These are phyloP conservation scores for Prosopocoilus inquinatus DNA, from an alignment of 2,888 invertebrate genomes.

Conservation along the genomic window DNA sequence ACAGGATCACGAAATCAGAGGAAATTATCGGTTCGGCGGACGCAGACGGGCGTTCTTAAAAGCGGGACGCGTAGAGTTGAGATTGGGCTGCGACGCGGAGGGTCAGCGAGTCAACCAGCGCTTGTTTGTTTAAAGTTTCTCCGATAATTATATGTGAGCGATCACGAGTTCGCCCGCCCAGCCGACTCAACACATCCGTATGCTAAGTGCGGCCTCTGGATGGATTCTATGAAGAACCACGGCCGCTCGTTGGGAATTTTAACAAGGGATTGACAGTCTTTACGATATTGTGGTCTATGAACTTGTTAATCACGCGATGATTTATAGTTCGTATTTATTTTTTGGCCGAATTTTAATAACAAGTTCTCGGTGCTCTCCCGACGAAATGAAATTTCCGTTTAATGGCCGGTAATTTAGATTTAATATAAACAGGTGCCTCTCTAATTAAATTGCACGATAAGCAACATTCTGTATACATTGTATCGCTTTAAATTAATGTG, in stretches of 20 bases:
- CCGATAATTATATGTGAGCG: constrained; percentile 50
- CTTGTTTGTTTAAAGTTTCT: constrained; percentile 51
- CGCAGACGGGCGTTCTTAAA: constrained; percentile 5
- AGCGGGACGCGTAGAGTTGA: constrained; percentile 32
- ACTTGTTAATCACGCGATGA: constrained; percentile 3
- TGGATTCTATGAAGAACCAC: constrained; percentile 7
- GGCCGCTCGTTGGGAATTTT: constrained; percentile 24
- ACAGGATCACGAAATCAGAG: constrained; percentile 41
- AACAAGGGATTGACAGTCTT: constrained; percentile 19
- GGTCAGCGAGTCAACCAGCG: constrained; percentile 48
- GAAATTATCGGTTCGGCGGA: constrained; percentile 38
- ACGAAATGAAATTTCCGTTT: neutral
- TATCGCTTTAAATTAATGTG: too few relatives aligned
- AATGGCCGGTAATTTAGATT: neutral
- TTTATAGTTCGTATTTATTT: neutral
- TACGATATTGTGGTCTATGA: constrained; percentile 4
- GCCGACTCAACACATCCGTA: constrained; percentile 46
- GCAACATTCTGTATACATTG: too few relatives aligned
- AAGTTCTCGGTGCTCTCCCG: neutral
- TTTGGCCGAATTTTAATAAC: neutral
- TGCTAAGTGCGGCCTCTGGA: constrained; percentile 31
- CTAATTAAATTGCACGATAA: constrained; percentile 1
- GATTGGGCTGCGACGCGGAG: constrained; percentile 36
- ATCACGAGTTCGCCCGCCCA: constrained; percentile 49
- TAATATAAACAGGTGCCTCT: neutral